Conservation (phyloP, 2,888 invertebrate species). For the Tridacna crocea region DNA sequence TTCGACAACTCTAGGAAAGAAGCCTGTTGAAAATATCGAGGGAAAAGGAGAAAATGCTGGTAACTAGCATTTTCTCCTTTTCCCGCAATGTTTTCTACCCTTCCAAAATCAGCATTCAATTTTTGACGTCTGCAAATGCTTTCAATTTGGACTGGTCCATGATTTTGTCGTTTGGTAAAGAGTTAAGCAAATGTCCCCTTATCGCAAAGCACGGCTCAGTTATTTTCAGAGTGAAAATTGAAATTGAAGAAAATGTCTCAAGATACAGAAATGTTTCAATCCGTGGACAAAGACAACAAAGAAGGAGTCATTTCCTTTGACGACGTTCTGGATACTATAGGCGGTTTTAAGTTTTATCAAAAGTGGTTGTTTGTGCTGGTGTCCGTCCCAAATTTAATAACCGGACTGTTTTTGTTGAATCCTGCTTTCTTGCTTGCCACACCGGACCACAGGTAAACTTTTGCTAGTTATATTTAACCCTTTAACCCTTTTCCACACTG, state of each 20-base stretch:
- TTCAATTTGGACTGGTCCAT: no score
- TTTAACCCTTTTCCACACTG: no score
- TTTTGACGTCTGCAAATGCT: no score
- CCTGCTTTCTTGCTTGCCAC: neutral
- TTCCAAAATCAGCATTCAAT: no score
- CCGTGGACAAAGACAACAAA: neutral
- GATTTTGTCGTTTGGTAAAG: no score
- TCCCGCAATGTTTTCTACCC: neutral
- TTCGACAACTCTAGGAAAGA: neutral
- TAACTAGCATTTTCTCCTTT: neutral
- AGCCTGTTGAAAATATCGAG: neutral
- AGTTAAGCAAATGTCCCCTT: no score
- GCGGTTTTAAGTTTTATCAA: neutral
- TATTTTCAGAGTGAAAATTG: no score
- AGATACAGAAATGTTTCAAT: no score
- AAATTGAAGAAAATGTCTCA: no score
- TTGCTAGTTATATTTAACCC: no score
- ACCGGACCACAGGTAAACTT: neutral
- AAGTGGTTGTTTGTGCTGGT: neutral
- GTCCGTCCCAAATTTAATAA: neutral
- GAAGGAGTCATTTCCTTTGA: neutral
- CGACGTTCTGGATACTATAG: neutral
- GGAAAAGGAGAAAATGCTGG: neutral
- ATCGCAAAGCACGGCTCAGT: no score
- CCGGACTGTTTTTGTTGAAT: neutral